Evolutionary conservation across 1,140 invertebrate genomes (phyloP).

Genomic region (Danaus plexippus): DNA sequence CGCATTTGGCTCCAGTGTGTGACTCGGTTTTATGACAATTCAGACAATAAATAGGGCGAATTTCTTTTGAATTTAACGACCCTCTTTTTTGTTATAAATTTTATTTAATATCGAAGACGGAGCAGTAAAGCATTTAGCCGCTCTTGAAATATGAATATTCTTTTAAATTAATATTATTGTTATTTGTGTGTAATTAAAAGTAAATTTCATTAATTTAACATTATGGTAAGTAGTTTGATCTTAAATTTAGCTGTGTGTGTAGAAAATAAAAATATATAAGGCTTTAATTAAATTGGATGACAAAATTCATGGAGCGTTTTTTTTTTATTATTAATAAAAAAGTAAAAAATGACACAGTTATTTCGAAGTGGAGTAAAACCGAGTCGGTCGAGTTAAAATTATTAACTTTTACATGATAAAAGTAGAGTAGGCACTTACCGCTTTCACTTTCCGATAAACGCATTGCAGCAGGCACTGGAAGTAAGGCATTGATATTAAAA

Average conservation of each 20-base stretch:
- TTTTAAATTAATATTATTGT: no score
- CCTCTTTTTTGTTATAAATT: neutral
- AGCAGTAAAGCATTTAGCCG: no score
- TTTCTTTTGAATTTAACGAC: constrained; percentile 34
- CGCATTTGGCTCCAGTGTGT: no score
- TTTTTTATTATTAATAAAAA: constrained; percentile 1
- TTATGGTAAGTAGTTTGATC: no score
- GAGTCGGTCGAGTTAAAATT: constrained; percentile 6
- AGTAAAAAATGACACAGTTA: constrained; percentile 7
- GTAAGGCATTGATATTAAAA: constrained; percentile 20
- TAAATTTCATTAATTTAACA: no score
- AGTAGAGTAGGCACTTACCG: constrained; percentile 71
- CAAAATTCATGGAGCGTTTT: neutral
- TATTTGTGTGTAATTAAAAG: no score
- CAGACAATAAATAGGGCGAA: constrained; percentile 31
- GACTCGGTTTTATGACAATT: constrained; percentile 30
- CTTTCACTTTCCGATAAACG: constrained; percentile 79
- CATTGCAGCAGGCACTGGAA: constrained; percentile 78
- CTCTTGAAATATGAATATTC: no score
- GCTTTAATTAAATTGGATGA: no score
- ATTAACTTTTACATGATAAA: constrained; percentile 13
- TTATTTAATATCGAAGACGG: no score
- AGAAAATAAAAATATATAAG: no score
- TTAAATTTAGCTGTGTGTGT: no score
- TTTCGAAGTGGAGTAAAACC: constrained; percentile 7